A percentile compares a stretch with the other conserved stretches of the same genome.
phyloP scores from a whole-genome alignment of 2,113 vertebrate species.

The Ifrita kowaldi region DNA sequence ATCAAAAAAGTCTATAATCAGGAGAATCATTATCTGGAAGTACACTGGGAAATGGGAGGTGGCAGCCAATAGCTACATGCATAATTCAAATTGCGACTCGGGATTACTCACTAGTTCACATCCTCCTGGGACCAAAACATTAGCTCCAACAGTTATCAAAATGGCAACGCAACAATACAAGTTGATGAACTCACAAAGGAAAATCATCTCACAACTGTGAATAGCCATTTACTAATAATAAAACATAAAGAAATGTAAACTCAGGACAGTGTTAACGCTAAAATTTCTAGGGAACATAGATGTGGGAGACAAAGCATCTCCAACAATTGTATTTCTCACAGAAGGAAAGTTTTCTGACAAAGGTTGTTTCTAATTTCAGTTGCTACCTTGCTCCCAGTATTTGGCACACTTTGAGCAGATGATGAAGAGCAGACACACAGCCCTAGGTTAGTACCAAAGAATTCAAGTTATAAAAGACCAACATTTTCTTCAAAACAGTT shows the following conservation, averaged over 20 bases:
- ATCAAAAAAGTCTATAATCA: conserved; percentile 30
- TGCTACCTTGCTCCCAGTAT: neutral
- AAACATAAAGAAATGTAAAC: conserved; percentile 14
- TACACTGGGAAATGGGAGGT: neutral
- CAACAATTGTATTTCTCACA: neutral
- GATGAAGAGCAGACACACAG: neutral
- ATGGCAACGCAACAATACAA: conserved; percentile 17
- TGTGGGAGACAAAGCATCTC: neutral
- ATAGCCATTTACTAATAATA: conserved; percentile 43
- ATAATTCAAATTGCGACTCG: conserved; percentile 16
- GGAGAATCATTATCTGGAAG: conserved; percentile 7
- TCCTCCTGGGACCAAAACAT: conserved; percentile 32
- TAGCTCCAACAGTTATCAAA: neutral
- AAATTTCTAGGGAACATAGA: neutral
- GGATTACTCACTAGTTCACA: conserved; percentile 45
- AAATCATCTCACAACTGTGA: conserved; percentile 42
- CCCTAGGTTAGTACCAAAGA: neutral
- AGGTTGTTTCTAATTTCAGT: neutral
- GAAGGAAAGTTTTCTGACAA: neutral
- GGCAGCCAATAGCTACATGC: neutral
- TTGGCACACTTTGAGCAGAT: neutral
- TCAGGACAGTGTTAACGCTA: neutral
- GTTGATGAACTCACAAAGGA: conserved; percentile 46
- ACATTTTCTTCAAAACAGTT: neutral
- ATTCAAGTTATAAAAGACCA: neutral